Conservation (phyloP, 2,797 vertebrate species). For the Anniella stebbinsi region DNA sequence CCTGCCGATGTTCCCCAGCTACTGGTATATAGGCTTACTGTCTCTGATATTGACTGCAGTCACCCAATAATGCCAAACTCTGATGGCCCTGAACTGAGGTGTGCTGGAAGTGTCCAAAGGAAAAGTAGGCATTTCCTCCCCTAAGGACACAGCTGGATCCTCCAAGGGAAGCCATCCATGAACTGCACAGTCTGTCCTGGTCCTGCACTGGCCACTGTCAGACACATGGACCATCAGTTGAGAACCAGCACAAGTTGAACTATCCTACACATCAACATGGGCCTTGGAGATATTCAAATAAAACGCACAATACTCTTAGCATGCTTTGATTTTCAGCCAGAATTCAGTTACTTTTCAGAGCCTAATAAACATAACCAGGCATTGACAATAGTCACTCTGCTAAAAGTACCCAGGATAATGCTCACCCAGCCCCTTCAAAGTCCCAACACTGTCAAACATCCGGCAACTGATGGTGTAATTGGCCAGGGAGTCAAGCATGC, state of each 20-base stretch:
- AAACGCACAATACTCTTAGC: background rate
- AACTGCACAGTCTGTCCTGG: too few relatives aligned
- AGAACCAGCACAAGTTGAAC: background rate
- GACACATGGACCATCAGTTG: background rate
- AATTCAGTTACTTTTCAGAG: slow-evolving; percentile 26
- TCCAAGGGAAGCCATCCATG: too few relatives aligned
- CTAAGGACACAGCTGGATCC: too few relatives aligned
- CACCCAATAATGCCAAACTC: too few relatives aligned
- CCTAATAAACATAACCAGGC: background rate
- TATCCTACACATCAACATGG: background rate
- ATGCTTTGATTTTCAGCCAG: slow-evolving; percentile 1
- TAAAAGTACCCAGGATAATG: background rate
- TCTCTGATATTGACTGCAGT: too few relatives aligned
- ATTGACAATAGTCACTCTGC: rapidly evolving
- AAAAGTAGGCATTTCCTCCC: too few relatives aligned
- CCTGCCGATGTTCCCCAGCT: too few relatives aligned
- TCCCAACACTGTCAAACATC: slow-evolving; percentile 92
- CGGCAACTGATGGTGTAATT: slow-evolving; percentile 95
- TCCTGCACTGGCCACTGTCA: background rate
- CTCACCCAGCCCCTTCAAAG: slow-evolving; percentile 90
- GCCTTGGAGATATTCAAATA: slow-evolving; percentile 18
- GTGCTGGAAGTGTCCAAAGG: background rate
- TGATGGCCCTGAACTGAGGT: background rate
- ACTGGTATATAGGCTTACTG: too few relatives aligned
- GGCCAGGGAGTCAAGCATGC: slow-evolving; percentile 96